Percentiles rank a stretch among this genome's conserved stretches.
phyloP scores from a whole-genome alignment of 2,888 invertebrate species.

The Pycnomerus fuliginosus region DNA sequence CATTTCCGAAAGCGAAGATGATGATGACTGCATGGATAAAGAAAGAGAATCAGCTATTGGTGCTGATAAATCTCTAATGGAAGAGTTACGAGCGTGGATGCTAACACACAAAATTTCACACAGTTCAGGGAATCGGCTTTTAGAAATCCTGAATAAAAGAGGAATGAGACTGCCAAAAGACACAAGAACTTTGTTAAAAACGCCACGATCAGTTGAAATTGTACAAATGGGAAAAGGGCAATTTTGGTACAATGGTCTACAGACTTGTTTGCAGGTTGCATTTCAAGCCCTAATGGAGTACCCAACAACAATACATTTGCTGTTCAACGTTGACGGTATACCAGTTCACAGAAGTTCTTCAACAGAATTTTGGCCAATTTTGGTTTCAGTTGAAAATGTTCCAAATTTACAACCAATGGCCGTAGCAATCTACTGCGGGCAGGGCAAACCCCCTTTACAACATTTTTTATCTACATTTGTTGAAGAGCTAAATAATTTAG shows the following conservation, averaged over 20 bases:
- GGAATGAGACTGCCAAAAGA: neutral
- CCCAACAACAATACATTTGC: neutral
- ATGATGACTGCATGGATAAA: too few species aligned
- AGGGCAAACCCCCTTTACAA: slow-evolving; percentile 8
- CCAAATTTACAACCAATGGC: neutral
- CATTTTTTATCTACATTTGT: slow-evolving; percentile 3
- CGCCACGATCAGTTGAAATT: neutral
- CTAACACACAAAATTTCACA: neutral
- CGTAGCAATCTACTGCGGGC: slow-evolving; percentile 12
- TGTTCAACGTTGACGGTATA: neutral
- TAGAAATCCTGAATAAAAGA: neutral
- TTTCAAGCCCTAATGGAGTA: neutral
- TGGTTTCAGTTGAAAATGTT: neutral
- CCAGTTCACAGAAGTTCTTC: neutral
- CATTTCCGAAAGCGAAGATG: too few species aligned
- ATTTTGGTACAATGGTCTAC: neutral
- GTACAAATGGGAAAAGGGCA: neutral
- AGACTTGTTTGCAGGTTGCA: neutral
- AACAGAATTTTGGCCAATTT: neutral
- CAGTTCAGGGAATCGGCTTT: neutral
- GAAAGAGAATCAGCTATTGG: neutral
- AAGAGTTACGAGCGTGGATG: neutral
- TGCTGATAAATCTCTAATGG: neutral
- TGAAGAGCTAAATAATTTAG: slow-evolving; percentile 6
- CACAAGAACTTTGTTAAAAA: neutral